Percentiles rank a stretch among this genome's conserved stretches.
These are phyloP conservation scores for Malurus elegans DNA, from an alignment of 2,113 vertebrate genomes.

Conservation along the genomic window DNA sequence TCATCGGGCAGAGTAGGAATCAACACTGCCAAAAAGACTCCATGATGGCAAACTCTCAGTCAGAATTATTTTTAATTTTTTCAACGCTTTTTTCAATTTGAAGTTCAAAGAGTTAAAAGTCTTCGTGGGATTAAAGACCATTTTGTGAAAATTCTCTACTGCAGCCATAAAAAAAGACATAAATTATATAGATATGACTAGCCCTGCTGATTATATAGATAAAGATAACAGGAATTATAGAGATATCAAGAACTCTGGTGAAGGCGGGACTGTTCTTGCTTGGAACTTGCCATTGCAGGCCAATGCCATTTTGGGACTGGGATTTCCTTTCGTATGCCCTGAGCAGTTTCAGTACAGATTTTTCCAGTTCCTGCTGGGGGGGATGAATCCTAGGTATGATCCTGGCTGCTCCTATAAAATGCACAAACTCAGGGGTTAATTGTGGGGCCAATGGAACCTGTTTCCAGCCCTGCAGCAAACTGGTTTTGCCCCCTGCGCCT, in stretches of 20 bases:
- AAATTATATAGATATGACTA: neutral
- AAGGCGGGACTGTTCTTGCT: neutral
- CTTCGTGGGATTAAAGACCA: neutral
- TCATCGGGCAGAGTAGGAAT: neutral
- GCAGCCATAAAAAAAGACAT: neutral
- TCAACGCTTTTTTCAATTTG: neutral
- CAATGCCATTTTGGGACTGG: neutral
- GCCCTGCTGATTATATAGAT: neutral
- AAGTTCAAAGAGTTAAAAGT: neutral
- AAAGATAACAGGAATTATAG: neutral
- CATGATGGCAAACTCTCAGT: neutral
- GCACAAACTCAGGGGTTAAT: neutral
- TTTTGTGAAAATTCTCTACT: neutral
- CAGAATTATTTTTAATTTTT: neutral
- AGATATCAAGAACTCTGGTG: neutral
- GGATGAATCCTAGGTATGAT: neutral
- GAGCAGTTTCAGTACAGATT: neutral
- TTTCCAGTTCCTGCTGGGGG: neutral
- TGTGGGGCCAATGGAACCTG: neutral
- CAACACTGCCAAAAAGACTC: neutral
- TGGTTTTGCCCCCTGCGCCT: neutral
- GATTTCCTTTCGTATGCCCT: neutral
- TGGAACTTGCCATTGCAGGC: rapidly evolving
- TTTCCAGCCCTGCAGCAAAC: neutral
- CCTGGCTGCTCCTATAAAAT: neutral